Conservation (phyloP, 2,797 vertebrate genomes). For the Galagoides demidoff region DNA sequence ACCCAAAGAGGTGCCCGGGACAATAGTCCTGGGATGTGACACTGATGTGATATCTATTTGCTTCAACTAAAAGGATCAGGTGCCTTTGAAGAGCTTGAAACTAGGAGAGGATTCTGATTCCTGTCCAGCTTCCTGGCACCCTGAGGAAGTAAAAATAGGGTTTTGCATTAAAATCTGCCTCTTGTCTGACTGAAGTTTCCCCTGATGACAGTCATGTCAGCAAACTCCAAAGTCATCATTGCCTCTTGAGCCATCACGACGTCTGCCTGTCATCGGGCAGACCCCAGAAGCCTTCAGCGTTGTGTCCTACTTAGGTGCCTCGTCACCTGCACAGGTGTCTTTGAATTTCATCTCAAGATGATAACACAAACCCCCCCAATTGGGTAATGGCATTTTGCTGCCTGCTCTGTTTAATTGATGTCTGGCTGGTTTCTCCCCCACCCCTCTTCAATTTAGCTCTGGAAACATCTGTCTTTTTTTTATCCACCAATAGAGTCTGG, state of each 20-base stretch:
- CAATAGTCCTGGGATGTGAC: slow-evolving; percentile 59
- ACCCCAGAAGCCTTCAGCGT: not conserved
- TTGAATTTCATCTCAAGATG: slow-evolving; percentile 63
- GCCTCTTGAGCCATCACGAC: not conserved
- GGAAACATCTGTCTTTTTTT: slow-evolving; percentile 83
- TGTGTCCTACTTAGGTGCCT: not conserved
- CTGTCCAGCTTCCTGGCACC: slow-evolving; percentile 17
- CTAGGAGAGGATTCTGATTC: not conserved
- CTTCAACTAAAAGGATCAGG: slow-evolving; percentile 59
- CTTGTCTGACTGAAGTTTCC: not conserved
- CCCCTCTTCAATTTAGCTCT: slow-evolving; percentile 65
- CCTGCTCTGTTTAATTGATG: slow-evolving; percentile 72
- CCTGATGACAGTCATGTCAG: not conserved
- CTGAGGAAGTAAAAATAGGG: slow-evolving; percentile 16
- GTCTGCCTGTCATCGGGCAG: not conserved
- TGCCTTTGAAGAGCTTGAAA: slow-evolving; percentile 55
- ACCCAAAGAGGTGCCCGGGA: slow-evolving; percentile 42
- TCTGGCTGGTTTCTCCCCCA: slow-evolving; percentile 58
- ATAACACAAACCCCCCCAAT: not conserved
- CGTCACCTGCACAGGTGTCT: slow-evolving; percentile 29
- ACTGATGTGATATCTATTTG: slow-evolving; percentile 67
- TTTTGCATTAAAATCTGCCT: not conserved
- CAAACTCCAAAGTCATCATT: not conserved
- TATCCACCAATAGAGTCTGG: slow-evolving; percentile 73
- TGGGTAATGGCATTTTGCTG: slow-evolving; percentile 24